These are phyloP conservation scores for Trinectes maculatus DNA, from an alignment of 2,113 vertebrate species.

Conservation along the genomic window DNA sequence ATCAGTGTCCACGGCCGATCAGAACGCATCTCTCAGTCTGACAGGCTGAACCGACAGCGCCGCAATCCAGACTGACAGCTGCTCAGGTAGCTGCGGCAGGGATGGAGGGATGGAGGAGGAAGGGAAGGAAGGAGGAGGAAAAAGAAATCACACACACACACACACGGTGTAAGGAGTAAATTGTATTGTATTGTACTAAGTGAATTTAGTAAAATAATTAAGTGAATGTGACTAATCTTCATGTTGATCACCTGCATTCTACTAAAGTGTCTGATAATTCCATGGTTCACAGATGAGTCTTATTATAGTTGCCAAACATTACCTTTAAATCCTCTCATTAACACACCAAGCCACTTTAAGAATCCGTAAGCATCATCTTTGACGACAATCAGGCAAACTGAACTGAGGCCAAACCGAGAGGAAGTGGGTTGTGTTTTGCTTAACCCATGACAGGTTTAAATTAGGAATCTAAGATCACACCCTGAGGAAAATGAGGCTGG, in stretches of 20 bases:
- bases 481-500: conserved; percentile 53
- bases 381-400: conserved; percentile 47
- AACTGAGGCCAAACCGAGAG: conserved; percentile 62
- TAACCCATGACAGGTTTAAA: conserved; percentile 78
- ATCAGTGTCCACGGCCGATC: conserved; percentile 77
- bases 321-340: conserved; percentile 44
- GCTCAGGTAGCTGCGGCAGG: conserved; percentile 68
- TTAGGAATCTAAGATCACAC: conserved; percentile 64
- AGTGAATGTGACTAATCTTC: conserved; percentile 13
- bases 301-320: conserved; percentile 22
- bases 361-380: conserved; percentile 54
- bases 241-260: not conserved
- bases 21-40: conserved; percentile 71
- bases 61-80: conserved; percentile 80
- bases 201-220: conserved; percentile 14
- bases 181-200: no score
- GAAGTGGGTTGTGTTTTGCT: conserved; percentile 64
- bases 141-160: conserved; percentile 24
- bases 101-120: not conserved
- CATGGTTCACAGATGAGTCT: conserved; percentile 23
- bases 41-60: conserved; percentile 73
- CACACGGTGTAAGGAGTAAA: conserved; percentile 23
- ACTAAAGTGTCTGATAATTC: conserved; percentile 15
- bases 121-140: not conserved
- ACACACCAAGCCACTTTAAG: conserved; percentile 37